Evolutionary conservation across 1,140 invertebrate genomes (phyloP), one percentile per base, ranked within the genome.

Genomic region (Propsilocerus akamusi): DNA sequence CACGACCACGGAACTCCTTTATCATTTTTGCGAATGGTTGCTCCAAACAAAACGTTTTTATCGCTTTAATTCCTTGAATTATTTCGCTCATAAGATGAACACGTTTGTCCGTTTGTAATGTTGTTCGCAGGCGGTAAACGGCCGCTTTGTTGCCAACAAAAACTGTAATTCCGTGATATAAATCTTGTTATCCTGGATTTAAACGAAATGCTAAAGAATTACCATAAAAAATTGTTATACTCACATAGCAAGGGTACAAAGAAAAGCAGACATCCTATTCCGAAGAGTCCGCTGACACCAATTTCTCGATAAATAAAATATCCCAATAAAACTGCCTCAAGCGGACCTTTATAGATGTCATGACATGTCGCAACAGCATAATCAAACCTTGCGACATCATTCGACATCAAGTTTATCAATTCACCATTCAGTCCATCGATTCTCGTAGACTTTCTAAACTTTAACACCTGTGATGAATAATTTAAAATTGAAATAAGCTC

Each of bases 31-130:
- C 75, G 57, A 86, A 86, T 0, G 81, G 80, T 51, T 77, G 73
- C 61, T 88, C 84, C 85, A 83, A 87, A 0, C 80, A 76, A 58
- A 86, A 86, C 84, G 90, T 88, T 67, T 92, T 93, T 20, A 80
- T 84, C 0, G 75, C 74, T 53, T 77, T 75, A 25, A 80, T 80
- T 24, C 76, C 76, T 20, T 69, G 70, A 11, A 89, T 75, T 3
- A 87, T 78, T 57, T 89, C 84, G 57, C 81, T 84, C 67, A 86
- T 86, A 10, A 86, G 57, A 22, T 80, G 65, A 2, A 89, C 77
- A 26, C 86, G 62, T 56, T 84, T 76, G 62, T 90, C 86, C 0
- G 83, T 87, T 11, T 63, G 56, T 12, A 66, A 47, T 8, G 69
- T 64, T 0, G 64, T 66, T 20, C 34, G 1, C 14, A 17, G 22